These are phyloP conservation scores for Trematocara caparti DNA, from an alignment of 2,797 vertebrate genomes.

Conservation along the genomic window DNA sequence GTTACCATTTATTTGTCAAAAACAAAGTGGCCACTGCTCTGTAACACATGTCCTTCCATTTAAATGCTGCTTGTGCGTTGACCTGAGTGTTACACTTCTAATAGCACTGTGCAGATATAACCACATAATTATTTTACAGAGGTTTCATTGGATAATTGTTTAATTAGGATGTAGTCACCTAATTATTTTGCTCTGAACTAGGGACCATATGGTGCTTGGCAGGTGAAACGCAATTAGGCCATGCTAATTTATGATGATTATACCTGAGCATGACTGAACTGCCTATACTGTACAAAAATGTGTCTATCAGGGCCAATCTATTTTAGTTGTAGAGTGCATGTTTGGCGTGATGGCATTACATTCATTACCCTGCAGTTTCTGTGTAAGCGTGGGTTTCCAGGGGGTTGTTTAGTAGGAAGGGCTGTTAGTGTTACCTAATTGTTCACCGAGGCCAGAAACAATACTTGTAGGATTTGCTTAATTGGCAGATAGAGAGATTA, in stretches of 20 bases:
- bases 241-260: conserved; percentile 59
- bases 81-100: neutral
- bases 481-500: conserved; percentile 32
- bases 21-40: neutral
- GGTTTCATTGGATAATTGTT: conserved; percentile 57
- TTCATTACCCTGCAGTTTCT: neutral
- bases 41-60: neutral
- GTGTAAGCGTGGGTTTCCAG: neutral
- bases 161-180: conserved; percentile 43
- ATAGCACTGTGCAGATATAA: conserved; percentile 16
- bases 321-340: conserved; percentile 3
- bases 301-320: neutral
- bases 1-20: neutral
- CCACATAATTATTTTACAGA: conserved; percentile 48
- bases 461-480: conserved; percentile 15
- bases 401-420: neutral
- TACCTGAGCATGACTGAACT: conserved; percentile 5
- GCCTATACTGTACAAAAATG: neutral
- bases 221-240: conserved; percentile 60
- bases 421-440: conserved; percentile 25
- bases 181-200: conserved; percentile 49
- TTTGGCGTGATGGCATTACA: neutral
- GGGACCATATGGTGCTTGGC: conserved; percentile 58
- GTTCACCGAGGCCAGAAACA: conserved; percentile 14
- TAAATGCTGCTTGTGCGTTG: neutral